A percentile compares a stretch with the other conserved stretches of the same genome.
phyloP scores from a whole-genome alignment of 2,797 vertebrate genomes.

The Cephalopachus bancanus region DNA sequence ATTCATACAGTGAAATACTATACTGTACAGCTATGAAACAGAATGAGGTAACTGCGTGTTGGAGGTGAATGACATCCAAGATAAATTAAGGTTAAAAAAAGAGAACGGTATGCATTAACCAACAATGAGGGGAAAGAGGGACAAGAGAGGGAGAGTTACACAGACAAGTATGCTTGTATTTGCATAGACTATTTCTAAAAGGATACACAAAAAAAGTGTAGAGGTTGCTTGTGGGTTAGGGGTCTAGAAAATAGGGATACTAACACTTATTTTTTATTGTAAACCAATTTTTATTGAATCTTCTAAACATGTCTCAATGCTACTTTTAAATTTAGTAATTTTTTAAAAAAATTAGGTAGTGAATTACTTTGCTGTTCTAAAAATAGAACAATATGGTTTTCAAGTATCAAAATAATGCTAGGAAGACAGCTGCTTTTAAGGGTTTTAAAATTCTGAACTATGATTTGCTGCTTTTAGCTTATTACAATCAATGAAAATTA shows the following conservation, averaged over 20 bases:
- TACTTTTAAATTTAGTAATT: slow-evolving; percentile 62
- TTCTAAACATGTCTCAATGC: neutral
- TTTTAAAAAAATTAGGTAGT: slow-evolving; percentile 10
- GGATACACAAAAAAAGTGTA: neutral
- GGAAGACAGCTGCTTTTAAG: slow-evolving; percentile 3
- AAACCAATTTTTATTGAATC: neutral
- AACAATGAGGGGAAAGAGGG: neutral
- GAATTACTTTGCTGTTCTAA: slow-evolving; percentile 19
- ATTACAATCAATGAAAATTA: slow-evolving; percentile 61
- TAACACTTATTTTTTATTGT: slow-evolving; percentile 13
- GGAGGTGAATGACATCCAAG: slow-evolving; percentile 27
- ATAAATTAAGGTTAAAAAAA: slow-evolving; percentile 15
- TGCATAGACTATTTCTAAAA: neutral
- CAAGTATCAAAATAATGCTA: slow-evolving; percentile 42
- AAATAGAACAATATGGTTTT: slow-evolving; percentile 30
- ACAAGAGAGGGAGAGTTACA: neutral
- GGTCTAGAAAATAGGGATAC: neutral
- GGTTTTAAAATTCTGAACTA: neutral
- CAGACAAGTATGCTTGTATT: neutral
- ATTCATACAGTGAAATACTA: slow-evolving; percentile 61
- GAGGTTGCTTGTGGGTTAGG: neutral
- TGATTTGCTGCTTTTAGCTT: slow-evolving; percentile 33
- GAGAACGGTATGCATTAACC: neutral
- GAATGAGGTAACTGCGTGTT: slow-evolving; percentile 20
- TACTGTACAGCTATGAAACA: slow-evolving; percentile 55